phyloP scores from a whole-genome alignment of 2,888 invertebrate species.

The Pristionchus arcanus region DNA sequence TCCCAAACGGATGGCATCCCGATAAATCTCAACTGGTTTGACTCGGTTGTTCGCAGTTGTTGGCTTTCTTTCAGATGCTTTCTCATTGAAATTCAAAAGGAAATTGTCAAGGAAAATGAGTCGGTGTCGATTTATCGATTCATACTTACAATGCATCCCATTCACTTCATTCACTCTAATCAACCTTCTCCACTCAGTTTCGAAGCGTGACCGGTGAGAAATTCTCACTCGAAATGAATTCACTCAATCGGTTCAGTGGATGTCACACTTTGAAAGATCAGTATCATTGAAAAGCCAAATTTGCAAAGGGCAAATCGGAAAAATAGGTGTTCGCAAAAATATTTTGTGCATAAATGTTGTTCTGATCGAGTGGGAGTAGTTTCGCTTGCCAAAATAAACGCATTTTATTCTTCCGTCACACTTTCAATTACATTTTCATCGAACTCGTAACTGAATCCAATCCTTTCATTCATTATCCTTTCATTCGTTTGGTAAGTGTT shows the following conservation, averaged over 20 bases:
- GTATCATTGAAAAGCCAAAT: no score
- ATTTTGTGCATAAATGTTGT: no score
- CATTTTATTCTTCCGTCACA: no score
- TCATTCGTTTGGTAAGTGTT: no score
- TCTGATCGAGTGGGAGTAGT: no score
- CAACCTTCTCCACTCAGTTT: neutral
- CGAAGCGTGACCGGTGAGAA: conserved; percentile 19
- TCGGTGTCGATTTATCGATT: neutral
- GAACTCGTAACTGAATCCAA: no score
- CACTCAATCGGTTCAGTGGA: neutral
- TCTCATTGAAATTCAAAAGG: neutral
- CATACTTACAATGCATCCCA: neutral
- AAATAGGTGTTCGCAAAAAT: no score
- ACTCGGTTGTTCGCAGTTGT: neutral
- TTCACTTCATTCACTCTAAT: neutral
- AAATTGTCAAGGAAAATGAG: neutral
- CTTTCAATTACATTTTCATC: no score
- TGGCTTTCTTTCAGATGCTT: neutral
- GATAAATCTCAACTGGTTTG: neutral
- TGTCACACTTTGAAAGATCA: conserved; percentile 13
- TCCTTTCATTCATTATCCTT: no score
- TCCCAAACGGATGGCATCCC: neutral
- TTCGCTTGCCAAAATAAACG: no score
- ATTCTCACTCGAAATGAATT: neutral
- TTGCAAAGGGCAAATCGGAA: no score